Percentiles rank a stretch among this genome's conserved stretches.
Conservation (phyloP, 1,140 invertebrate species). For the Polyergus mexicanus region DNA sequence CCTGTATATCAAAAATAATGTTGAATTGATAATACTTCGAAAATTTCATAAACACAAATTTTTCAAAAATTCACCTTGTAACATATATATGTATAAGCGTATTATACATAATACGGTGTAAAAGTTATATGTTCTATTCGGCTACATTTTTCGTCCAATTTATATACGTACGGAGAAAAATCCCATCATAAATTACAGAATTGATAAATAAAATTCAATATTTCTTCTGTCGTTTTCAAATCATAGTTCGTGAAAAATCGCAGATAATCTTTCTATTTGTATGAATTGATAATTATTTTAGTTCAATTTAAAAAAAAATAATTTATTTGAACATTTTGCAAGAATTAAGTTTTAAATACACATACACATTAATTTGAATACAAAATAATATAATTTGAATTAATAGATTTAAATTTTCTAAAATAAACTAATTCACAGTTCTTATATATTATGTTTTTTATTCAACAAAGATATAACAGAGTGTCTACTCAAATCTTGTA, state of each 20-base stretch:
- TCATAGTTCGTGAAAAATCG: background rate
- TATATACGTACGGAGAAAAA: slow-evolving; percentile 3
- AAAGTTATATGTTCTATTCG: background rate
- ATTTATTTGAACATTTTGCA: background rate
- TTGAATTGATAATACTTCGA: background rate
- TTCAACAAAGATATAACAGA: background rate
- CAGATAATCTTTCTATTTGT: slow-evolving; percentile 1
- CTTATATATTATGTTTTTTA: background rate
- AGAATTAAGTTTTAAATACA: background rate
- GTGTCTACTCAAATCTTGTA: too few relatives aligned
- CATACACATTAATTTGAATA: slow-evolving; percentile 1
- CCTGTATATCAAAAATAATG: too few relatives aligned
- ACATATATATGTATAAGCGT: background rate
- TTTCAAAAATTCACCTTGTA: background rate
- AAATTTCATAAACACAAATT: background rate
- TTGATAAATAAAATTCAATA: background rate
- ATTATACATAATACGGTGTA: background rate
- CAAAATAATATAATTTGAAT: background rate
- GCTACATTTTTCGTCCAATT: slow-evolving; percentile 11
- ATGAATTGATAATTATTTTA: slow-evolving; percentile 3
- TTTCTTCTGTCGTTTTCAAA: background rate
- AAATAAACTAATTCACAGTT: background rate
- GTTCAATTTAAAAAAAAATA: background rate
- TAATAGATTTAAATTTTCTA: slow-evolving; percentile 4
- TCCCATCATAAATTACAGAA: background rate